Evolutionary conservation across 92 coral and sea anemone genomes (phyloP).

Genomic region (Anthopleura xanthogrammica): DNA sequence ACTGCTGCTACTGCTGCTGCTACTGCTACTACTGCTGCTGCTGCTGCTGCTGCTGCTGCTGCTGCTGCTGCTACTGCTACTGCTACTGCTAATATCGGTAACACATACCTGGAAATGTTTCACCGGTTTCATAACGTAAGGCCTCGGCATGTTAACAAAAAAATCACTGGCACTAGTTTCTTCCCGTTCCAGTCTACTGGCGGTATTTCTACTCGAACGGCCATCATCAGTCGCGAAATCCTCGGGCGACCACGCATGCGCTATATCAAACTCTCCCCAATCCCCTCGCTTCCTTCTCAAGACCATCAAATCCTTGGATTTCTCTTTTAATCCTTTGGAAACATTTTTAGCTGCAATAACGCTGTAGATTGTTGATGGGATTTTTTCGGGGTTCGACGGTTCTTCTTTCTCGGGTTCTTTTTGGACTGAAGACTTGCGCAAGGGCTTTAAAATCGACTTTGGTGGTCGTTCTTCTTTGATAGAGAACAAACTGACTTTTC

Average conservation of each 20-base stretch:
- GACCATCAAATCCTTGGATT: slow-evolving; percentile 54
- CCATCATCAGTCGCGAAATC: slow-evolving; percentile 57
- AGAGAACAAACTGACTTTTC: slow-evolving; percentile 27
- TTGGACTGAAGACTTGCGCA: slow-evolving; percentile 7
- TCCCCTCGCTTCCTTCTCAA: slow-evolving; percentile 69
- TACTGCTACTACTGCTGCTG: background rate
- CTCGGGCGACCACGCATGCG: slow-evolving; percentile 96
- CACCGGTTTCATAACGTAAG: slow-evolving; percentile 68
- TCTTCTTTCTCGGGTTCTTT: background rate
- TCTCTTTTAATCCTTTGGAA: slow-evolving; percentile 61
- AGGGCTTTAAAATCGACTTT: background rate
- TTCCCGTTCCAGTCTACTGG: slow-evolving; percentile 46
- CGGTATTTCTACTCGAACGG: slow-evolving; percentile 45
- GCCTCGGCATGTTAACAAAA: slow-evolving; percentile 51
- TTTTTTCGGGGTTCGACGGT: background rate
- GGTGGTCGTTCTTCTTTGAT: slow-evolving; percentile 21
- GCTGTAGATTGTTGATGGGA: slow-evolving; percentile 54
- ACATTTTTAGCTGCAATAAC: slow-evolving; percentile 62
- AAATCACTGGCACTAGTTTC: slow-evolving; percentile 43
- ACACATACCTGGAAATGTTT: slow-evolving; percentile 61
- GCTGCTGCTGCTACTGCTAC: background rate
- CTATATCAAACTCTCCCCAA: slow-evolving; percentile 85
- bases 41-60: background rate
- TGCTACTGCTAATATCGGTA: too few relatives aligned
- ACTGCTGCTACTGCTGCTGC: background rate